These are phyloP conservation scores for Dioctria linearis DNA, from an alignment of 2,888 invertebrate species.

Conservation along the genomic window DNA sequence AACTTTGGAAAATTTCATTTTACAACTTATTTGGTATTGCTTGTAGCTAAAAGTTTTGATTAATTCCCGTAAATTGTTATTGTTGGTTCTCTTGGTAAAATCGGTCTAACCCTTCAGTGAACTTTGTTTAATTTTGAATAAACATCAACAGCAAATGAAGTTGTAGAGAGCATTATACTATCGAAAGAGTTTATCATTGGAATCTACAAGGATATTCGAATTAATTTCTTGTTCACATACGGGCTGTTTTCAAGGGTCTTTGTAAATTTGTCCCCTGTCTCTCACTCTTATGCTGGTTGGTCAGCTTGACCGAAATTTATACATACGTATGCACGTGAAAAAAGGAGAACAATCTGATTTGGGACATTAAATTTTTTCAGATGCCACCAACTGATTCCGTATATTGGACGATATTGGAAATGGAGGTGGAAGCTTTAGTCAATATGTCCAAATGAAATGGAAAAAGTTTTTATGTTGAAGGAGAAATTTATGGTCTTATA, in stretches of 20 bases:
- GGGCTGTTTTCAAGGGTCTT: too few relatives aligned
- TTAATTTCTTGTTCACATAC: too few relatives aligned
- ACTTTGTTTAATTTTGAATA: conserved; percentile 31
- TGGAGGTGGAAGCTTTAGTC: background rate
- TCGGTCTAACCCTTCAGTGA: conserved; percentile 12
- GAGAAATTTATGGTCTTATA: conserved; percentile 15
- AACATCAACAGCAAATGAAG: conserved; percentile 9
- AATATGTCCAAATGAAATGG: conserved; percentile 24
- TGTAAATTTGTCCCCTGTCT: too few relatives aligned
- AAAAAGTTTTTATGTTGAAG: conserved; percentile 26
- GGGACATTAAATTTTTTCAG: too few relatives aligned
- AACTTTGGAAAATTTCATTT: conserved; percentile 19
- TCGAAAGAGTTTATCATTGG: too few relatives aligned
- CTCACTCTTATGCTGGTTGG: too few relatives aligned
- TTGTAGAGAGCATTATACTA: background rate
- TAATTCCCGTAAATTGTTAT: conserved; percentile 20
- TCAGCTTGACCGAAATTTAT: too few relatives aligned
- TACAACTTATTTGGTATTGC: conserved; percentile 18
- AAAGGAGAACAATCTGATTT: too few relatives aligned
- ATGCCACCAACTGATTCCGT: too few relatives aligned
- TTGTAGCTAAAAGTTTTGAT: conserved; percentile 31
- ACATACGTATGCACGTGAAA: too few relatives aligned
- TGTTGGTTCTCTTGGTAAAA: background rate
- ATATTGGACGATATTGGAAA: too few relatives aligned
- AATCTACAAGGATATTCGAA: too few relatives aligned